Base-by-base conservation (phyloP, 2,888 invertebrate genomes). In the Pseudanteris insignis region DNA sequence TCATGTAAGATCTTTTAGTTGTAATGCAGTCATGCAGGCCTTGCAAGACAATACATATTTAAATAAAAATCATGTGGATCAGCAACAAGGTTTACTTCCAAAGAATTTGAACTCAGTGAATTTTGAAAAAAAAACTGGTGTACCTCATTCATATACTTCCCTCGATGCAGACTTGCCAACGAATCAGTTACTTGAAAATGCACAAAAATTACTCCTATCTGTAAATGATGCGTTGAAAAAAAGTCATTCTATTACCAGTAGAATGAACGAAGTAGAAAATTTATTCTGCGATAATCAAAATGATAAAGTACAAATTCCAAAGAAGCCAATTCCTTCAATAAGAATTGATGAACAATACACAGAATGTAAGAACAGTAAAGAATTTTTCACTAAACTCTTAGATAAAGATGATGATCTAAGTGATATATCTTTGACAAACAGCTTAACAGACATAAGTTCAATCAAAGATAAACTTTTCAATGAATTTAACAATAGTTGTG, bases 191-290 rank as follows among this genome's bases (percentile, higher is more conserved):
- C 59, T 83, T 29, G 75, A 77, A 50, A 82, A 82, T 41, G 80
- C 83, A 2, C 80, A 82, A 64, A 75, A 75, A 57, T 67, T 83
- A 8, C 66, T 83, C 18, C 74, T 78, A 51, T 82, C 81, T 4
- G 81, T 83, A 6, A 79, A 77, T 48, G 81, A 77, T 26, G 82
- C 82, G 1, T 68, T 83, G 44, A 72, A 71, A 28, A 75, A 75
- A 40, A 81, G 81, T 68, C 80, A 81, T 65, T 77, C 76, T 1
- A 74, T 79, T 18, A 72, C 73, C 2, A 72, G 66, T 59, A 70
- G 73, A 50, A 67, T 78, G 50, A 70, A 74, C 32, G 70, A 75
- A 44, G 67, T 70, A 1, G 70, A 70, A 28, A 58, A 51, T 8
- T 59, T 75, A 14, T 41, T 67, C 6, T 67, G 69, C 10, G 58